phyloP scores from a whole-genome alignment of 2,797 vertebrate species.

The Monodelphis domestica region DNA sequence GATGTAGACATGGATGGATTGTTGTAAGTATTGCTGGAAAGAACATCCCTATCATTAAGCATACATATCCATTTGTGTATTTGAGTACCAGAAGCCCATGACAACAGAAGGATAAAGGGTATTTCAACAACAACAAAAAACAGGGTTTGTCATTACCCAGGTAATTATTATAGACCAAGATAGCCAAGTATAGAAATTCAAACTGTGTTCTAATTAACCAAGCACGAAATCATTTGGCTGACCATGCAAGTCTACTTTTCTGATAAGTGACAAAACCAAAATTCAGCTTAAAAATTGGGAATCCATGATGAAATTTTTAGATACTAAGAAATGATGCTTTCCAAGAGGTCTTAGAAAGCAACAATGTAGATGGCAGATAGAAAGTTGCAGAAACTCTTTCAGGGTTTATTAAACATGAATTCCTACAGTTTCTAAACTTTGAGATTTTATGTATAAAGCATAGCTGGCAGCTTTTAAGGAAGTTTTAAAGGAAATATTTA shows the following conservation, averaged over 20 bases:
- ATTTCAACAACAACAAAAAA: slow-evolving; percentile 77
- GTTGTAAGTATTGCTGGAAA: not conserved
- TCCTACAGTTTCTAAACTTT: not conserved
- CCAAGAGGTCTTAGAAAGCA: not conserved
- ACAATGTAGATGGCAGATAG: slow-evolving; percentile 1
- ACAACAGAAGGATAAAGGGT: not conserved
- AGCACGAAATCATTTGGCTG: slow-evolving; percentile 84
- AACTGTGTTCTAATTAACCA: slow-evolving; percentile 80
- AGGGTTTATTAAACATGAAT: slow-evolving; percentile 16
- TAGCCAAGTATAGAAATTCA: slow-evolving; percentile 79
- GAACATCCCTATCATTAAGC: not conserved
- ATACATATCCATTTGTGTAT: not conserved
- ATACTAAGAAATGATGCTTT: slow-evolving; percentile 55
- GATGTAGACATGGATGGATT: not conserved
- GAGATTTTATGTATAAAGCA: slow-evolving; percentile 13
- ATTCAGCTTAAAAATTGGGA: slow-evolving; percentile 70
- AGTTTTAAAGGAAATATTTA: not conserved
- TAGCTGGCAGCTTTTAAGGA: not conserved
- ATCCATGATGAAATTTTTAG: slow-evolving; percentile 77
- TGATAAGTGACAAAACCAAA: slow-evolving; percentile 75
- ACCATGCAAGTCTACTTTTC: slow-evolving; percentile 72
- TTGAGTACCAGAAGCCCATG: not conserved
- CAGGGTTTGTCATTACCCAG: slow-evolving; percentile 79
- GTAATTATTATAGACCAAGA: slow-evolving; percentile 79
- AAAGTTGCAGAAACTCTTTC: not conserved